These are phyloP conservation scores for Rhinogobio ventralis DNA, from an alignment of 2,797 vertebrate genomes.

Conservation along the genomic window DNA sequence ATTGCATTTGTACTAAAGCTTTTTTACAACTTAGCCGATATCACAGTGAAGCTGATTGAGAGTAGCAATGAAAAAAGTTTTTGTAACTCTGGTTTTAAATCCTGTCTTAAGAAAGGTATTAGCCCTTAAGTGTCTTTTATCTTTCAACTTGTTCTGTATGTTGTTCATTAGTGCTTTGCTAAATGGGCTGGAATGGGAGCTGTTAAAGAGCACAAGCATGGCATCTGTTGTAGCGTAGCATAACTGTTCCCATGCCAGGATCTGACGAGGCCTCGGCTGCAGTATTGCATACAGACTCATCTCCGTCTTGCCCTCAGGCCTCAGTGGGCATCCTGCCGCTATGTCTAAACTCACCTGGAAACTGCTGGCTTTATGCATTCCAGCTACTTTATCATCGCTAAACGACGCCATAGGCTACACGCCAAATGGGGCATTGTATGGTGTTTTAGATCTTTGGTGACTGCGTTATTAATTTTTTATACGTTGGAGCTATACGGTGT, in stretches of 20 bases:
- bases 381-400: constrained; percentile 56
- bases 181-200: constrained; percentile 52
- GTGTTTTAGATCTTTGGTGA: constrained; percentile 53
- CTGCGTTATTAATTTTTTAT: constrained; percentile 51
- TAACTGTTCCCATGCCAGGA: constrained; percentile 68
- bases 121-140: constrained; percentile 24
- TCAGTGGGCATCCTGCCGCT: constrained; percentile 60
- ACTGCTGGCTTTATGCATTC: constrained; percentile 62
- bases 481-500: constrained; percentile 34
- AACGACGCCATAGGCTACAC: constrained; percentile 59
- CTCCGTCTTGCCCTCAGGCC: constrained; percentile 53
- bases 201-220: constrained; percentile 52
- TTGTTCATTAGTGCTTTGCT: constrained; percentile 49
- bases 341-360: constrained; percentile 58
- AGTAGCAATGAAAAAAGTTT: constrained; percentile 6
- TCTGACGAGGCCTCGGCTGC: constrained; percentile 60
- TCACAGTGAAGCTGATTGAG: not conserved
- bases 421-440: constrained; percentile 60
- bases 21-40: not conserved
- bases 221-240: constrained; percentile 62
- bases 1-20: not conserved
- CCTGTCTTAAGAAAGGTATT: constrained; percentile 30
- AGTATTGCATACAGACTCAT: constrained; percentile 53
- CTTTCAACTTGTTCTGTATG: constrained; percentile 28
- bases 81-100: not conserved